Evolutionary conservation across 1,140 invertebrate species (phyloP), one percentile per base, ranked within the genome.

Genomic region (Andrena cerasifolii): DNA sequence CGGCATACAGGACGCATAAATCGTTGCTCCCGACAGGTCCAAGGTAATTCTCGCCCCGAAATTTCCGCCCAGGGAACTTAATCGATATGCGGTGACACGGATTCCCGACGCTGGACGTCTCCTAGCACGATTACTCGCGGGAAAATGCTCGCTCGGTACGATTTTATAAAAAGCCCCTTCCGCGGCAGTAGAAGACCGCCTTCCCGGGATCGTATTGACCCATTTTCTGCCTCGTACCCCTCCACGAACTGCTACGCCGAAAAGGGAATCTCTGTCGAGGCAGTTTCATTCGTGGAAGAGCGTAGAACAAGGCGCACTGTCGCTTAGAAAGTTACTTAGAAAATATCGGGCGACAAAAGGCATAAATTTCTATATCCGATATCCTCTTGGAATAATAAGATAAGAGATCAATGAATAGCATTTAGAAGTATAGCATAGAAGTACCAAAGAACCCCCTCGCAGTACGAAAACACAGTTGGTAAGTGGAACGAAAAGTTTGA

Each of bases 41-140:
- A 26, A 61, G 43, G 61, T 72, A 62, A 72, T 61, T 56, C 51
- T 2, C 49, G 49, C 21, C 3, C 40, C 68, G 68, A 71, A 71
- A 71, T 72, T 72, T 62, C 56, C 58, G 24, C 43, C 2, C 14
- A 14, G 40, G 7, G 21, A 18, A 36, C 16, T 72, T 51, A 26
- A 72, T 72, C 58, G 70, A 72, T 62, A 40, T 26, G 31, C 70
- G 28, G 56, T 36, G 26, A 31, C 31, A 59, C 18, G 70, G 24
- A 72, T 62, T 62, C 58, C 31, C 14, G 10, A 18, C n/a, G 43
- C 33, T 8, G 58, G 58, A 40, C 33, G 58, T 43, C 6, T 49
- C 62, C 62, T 47, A 31, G 31, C 62, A 58, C 58, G 59, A 72
- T 72, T 72, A 72, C 45, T 72, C 40, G 43, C 40, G n/a, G 14